Evolutionary conservation across 2,888 invertebrate genomes (phyloP), one percentile per base, ranked within the genome.

Genomic region (Brenthis ino): DNA sequence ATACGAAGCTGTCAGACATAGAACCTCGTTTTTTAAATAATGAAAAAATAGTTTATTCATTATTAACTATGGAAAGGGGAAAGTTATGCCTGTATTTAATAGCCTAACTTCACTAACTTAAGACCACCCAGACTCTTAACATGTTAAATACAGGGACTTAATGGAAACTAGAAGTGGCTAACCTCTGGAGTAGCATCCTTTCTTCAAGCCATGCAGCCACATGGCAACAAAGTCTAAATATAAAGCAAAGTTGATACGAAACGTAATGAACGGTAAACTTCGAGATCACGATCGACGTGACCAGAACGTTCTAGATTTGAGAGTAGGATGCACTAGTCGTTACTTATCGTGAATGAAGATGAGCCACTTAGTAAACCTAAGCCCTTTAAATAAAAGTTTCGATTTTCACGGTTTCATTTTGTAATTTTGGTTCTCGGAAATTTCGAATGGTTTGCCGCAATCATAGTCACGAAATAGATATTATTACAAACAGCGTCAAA

Each of bases 221-320:
- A n/a, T 57, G 51, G 28, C n/a, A 65, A 37, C 43, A 24, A 64
- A 43, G 37, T 11, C 37, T 43, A 43, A 43, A 43, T 6, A 55
- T 20, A 57, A 65, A 53, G 13, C n/a, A n/a, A 60, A 55, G n/a
- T 48, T 16, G 55, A 67, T 60, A 54, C 28, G 12, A 67, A 67
- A 61, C 66, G 54, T 47, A 54, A 66, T n/a, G 47, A 68, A 69
- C 69, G 57, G 66, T 66, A 69, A 66, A 63, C 57, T 43, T 48
- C n/a, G 28, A 53, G 63, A 66, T 63, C 66, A 69, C 69, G 69
- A 66, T 33, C 33, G 33, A 57, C 69, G 66, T 63, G 69, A 69
- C 61, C 43, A 51, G 47, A 28, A 37, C 66, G 69, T 51, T 54
- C 69, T 20, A 69, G 63, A 63, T 69, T 57, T 12, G 2, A 43